A percentile compares a stretch with the other conserved stretches of the same genome.
Conservation (phyloP, 1,140 invertebrate genomes). For the Sminthurides bifidus region DNA sequence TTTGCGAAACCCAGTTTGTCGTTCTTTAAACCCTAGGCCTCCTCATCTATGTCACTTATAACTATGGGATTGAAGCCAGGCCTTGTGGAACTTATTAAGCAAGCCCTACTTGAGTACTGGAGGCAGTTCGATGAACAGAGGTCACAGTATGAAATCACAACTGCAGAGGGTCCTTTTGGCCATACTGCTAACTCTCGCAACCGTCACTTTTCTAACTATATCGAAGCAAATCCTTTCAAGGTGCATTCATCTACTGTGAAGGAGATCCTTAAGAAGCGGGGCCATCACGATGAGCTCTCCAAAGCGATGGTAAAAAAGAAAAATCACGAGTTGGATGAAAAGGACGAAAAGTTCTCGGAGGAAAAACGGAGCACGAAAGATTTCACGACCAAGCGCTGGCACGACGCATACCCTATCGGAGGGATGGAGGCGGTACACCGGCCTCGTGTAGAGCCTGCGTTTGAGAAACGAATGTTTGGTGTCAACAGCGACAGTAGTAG, state of each 20-base stretch:
- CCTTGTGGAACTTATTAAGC: neutral
- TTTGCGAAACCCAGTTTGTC: too few relatives aligned
- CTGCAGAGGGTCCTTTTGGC: neutral
- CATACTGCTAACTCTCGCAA: conserved; percentile 2
- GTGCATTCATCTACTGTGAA: neutral
- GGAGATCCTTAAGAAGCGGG: too few relatives aligned
- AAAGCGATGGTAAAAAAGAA: neutral
- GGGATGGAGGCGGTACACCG: neutral
- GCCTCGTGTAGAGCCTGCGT: neutral
- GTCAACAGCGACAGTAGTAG: neutral
- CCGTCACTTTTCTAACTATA: conserved; percentile 1
- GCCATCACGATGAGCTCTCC: neutral
- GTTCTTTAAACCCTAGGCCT: too few relatives aligned
- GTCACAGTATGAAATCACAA: neutral
- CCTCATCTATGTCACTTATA: neutral
- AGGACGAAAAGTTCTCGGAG: conserved; percentile 1
- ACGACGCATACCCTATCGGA: conserved; percentile 4
- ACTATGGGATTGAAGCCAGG: neutral
- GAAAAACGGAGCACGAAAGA: neutral
- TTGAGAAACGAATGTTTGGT: neutral
- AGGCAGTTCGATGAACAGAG: neutral
- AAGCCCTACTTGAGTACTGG: neutral
- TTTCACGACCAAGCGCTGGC: neutral
- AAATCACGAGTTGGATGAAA: neutral
- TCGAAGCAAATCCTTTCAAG: neutral